A percentile compares a stretch with the other conserved stretches of the same genome.
Conservation (phyloP, 30 jellyfish, hydroid and myxozoan genomes). For the Turritopsis rubra region DNA sequence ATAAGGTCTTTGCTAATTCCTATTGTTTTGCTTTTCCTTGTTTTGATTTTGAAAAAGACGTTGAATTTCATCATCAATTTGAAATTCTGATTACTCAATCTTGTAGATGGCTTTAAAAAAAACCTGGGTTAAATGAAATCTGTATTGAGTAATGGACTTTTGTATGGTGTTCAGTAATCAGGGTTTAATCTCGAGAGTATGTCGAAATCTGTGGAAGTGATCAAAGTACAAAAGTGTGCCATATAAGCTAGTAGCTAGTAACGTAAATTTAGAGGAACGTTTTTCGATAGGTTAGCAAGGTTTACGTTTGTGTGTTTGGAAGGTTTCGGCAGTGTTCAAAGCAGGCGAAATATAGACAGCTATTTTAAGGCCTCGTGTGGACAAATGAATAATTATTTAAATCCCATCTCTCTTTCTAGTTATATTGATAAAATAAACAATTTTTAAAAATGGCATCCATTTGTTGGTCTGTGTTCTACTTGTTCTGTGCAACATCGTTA, state of each 20-base stretch:
- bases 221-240: neutral
- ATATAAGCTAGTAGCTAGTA: too few species aligned
- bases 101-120: neutral
- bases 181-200: neutral
- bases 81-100: neutral
- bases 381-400: too few species aligned
- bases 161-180: neutral
- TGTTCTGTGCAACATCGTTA: neutral
- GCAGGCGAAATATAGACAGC: too few species aligned
- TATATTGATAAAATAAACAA: too few species aligned
- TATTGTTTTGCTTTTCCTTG: neutral
- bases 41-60: neutral
- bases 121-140: neutral
- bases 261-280: too few species aligned
- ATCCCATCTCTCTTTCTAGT: neutral
- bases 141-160: too few species aligned
- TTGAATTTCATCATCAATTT: neutral
- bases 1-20: neutral
- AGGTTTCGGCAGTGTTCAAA: too few species aligned
- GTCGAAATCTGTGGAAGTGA: neutral
- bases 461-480: neutral
- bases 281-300: too few species aligned
- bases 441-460: neutral
- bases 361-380: neutral
- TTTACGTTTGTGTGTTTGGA: too few species aligned